These are phyloP conservation scores for Dynastes maya DNA, from an alignment of 2,888 invertebrate species.

Conservation along the genomic window DNA sequence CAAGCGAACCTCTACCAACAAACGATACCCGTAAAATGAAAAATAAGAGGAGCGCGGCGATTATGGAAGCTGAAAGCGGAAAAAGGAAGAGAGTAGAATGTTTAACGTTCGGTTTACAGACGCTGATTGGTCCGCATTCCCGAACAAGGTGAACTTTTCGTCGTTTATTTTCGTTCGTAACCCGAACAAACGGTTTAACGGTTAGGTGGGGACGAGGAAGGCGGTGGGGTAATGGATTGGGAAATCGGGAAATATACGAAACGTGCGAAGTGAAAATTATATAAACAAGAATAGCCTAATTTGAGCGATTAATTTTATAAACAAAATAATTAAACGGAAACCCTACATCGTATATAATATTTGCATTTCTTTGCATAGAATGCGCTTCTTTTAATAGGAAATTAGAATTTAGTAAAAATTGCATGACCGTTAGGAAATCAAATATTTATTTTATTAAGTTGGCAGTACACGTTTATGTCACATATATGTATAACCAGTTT, in stretches of 20 bases:
- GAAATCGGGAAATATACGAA: constrained; percentile 32
- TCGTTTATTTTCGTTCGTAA: constrained; percentile 52
- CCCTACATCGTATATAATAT: not conserved
- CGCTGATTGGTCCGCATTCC: constrained; percentile 58
- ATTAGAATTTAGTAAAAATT: too few relatives aligned
- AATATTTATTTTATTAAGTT: not conserved
- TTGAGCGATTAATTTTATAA: constrained; percentile 14
- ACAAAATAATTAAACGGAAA: not conserved
- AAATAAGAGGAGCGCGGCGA: constrained; percentile 66
- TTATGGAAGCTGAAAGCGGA: constrained; percentile 72
- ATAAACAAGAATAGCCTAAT: constrained; percentile 24
- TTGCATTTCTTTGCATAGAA: not conserved
- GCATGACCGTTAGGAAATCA: not conserved
- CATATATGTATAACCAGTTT: not conserved
- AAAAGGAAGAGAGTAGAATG: constrained; percentile 53
- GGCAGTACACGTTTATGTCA: not conserved
- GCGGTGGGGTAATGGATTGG: not conserved
- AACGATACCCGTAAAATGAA: constrained; percentile 56
- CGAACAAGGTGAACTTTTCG: constrained; percentile 51
- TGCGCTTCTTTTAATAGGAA: not conserved
- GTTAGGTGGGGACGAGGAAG: not conserved
- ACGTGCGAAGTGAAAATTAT: not conserved
- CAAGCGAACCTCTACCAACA: constrained; percentile 53
- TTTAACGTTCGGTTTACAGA: constrained; percentile 55
- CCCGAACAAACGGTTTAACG: constrained; percentile 16